Base-by-base conservation (phyloP, 2,797 vertebrate species). In the Decapterus maruadsi region DNA sequence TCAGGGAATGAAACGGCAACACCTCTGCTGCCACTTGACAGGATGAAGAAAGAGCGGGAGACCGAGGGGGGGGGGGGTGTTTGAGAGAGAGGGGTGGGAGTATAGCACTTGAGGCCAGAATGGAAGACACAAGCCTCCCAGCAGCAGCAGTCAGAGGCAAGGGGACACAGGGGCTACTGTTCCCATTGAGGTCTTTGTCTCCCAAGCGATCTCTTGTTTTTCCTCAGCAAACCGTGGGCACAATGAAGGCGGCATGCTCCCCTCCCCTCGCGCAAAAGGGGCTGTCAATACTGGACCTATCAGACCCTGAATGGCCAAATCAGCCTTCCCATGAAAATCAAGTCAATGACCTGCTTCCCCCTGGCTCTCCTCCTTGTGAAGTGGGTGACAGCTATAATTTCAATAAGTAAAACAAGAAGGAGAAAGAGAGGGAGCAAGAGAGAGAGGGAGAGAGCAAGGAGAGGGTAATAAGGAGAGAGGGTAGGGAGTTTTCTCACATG, bases 251-350 rank as follows among this genome's bases (percentile, higher is more conserved):
- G 53, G 76, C 93, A 72, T 72, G 63, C 91, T 92, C 91, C 89
- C 94, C 95, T 95, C 94, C 93, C 94, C 94, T 88, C 72, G 70
- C 75, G 88, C 87, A 71, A 83, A 78, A 34, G 31, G 80, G 83
- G 93, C 96, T 96, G 95, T 96, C 96, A 96, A 95, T 95, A 95
- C 93, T 84, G 92, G 88, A 94, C 93, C 95, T 90, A 85, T 90
- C 89, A 29, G 89, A 84, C 93, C 81, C 90, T 94, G 95, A 95
- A 97, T 93, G 93, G 96, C 94, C 88, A 86, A 96, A 95, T 95
- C 95, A 92, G 94, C 85, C 96, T 98, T 98, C 97, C 97, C 97
- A 97, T 97, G 97, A 97, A 97, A 98, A 97, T 98, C 96, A 96
- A 97, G 96, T 97, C 96, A 97, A 95, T 96, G 96, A 95, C 95